These are phyloP conservation scores for Schlechtendalia chinensis DNA, from an alignment of 1,140 invertebrate genomes.

Conservation along the genomic window DNA sequence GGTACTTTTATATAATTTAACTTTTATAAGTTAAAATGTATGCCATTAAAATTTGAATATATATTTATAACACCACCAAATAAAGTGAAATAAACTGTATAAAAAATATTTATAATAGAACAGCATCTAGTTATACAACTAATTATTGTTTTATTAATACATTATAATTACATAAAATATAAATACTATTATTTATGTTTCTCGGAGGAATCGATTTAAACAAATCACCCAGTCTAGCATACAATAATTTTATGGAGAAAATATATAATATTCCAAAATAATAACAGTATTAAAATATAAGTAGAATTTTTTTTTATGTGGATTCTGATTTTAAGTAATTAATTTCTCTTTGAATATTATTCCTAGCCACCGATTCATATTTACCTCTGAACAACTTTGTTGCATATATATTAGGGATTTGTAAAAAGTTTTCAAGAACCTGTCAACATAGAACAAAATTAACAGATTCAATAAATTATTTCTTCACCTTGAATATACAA, in stretches of 20 bases:
- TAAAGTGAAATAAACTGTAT: background rate
- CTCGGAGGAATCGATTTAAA: constrained; percentile 4
- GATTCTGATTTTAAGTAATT: constrained; percentile 25
- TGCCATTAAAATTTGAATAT: background rate
- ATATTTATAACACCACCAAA: background rate
- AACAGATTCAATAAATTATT: background rate
- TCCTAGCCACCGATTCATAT: constrained; percentile 63
- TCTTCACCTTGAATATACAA: background rate
- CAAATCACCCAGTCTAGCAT: background rate
- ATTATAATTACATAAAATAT: background rate
- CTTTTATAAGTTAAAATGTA: no score
- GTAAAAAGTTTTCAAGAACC: constrained; percentile 65
- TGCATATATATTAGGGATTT: constrained; percentile 68
- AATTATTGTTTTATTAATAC: constrained; percentile 4
- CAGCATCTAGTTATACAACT: background rate
- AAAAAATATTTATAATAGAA: background rate
- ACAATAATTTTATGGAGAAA: background rate
- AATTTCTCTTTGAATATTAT: constrained; percentile 64
- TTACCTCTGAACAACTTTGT: constrained; percentile 63
- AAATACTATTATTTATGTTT: background rate
- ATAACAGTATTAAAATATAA: background rate
- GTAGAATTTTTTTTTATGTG: background rate
- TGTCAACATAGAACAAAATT: constrained; percentile 54
- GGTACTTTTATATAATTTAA: no score
- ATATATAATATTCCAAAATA: constrained; percentile 6